Evolutionary conservation across 2,113 vertebrate species (phyloP).

Genomic region (Vicugna pacos): DNA sequence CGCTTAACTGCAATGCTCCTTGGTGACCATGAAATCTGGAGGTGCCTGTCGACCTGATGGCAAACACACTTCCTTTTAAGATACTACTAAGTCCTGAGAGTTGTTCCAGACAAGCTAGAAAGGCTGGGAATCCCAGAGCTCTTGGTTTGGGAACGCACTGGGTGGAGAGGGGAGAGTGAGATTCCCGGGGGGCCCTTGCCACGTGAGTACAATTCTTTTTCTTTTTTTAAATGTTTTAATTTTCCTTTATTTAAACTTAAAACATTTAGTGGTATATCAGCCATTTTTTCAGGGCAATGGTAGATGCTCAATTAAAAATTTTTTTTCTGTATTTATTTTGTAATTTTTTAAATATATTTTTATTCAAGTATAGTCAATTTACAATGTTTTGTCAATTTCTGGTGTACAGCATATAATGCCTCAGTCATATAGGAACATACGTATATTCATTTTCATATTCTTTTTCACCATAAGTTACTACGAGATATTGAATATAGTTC

Average conservation of each 20-base stretch:
- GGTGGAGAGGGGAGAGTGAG: background rate
- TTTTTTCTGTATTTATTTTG: too few relatives aligned
- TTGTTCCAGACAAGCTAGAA: background rate
- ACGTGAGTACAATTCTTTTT: background rate
- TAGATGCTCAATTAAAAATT: constrained; percentile 51
- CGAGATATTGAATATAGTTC: too few relatives aligned
- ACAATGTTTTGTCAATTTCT: too few relatives aligned
- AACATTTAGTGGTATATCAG: constrained; percentile 37
- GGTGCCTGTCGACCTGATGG: background rate
- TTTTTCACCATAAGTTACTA: too few relatives aligned
- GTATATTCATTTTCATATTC: too few relatives aligned
- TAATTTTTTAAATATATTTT: too few relatives aligned
- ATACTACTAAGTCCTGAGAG: background rate
- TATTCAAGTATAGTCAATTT: too few relatives aligned
- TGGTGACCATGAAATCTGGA: background rate
- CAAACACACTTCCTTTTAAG: background rate
- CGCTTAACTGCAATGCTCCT: background rate
- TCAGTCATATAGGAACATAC: too few relatives aligned
- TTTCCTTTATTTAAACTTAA: constrained; percentile 63
- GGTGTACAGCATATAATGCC: too few relatives aligned
- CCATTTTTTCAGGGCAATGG: background rate
- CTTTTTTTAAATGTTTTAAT: constrained; percentile 1
- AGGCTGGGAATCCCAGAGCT: background rate
- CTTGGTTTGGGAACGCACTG: background rate
- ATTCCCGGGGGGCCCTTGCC: background rate